phyloP scores from a whole-genome alignment of 2,113 vertebrate genomes.

The Xenus cinereus region DNA sequence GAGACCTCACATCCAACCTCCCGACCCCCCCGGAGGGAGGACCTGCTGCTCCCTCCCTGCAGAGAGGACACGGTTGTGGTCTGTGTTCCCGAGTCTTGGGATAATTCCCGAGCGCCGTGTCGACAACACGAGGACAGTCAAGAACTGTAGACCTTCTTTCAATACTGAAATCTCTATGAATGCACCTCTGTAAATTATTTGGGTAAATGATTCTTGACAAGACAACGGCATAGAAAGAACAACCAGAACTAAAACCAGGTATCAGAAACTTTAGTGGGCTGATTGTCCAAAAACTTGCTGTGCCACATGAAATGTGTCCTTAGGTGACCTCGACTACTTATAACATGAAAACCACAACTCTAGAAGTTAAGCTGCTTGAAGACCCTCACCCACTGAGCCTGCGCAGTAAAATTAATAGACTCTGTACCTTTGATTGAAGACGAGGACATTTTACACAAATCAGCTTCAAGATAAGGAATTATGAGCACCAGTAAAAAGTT shows the following conservation, averaged over 20 bases:
- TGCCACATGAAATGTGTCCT: background rate
- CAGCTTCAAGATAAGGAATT: background rate
- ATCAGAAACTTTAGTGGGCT: background rate
- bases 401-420: background rate
- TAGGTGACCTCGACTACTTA: background rate
- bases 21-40: background rate
- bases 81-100: fast-evolving
- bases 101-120: background rate
- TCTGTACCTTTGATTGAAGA: background rate
- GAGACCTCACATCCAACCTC: background rate
- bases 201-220: background rate
- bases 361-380: background rate
- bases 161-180: background rate
- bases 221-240: background rate
- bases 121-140: background rate
- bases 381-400: background rate
- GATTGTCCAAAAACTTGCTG: background rate
- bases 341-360: background rate
- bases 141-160: background rate
- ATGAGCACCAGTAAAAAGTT: background rate
- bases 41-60: background rate
- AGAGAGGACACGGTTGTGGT: background rate
- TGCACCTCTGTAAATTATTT: background rate
- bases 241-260: background rate
- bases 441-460: background rate